Evolutionary conservation across 1,140 invertebrate genomes (phyloP).

Genomic region (Maconellicoccus hirsutus): DNA sequence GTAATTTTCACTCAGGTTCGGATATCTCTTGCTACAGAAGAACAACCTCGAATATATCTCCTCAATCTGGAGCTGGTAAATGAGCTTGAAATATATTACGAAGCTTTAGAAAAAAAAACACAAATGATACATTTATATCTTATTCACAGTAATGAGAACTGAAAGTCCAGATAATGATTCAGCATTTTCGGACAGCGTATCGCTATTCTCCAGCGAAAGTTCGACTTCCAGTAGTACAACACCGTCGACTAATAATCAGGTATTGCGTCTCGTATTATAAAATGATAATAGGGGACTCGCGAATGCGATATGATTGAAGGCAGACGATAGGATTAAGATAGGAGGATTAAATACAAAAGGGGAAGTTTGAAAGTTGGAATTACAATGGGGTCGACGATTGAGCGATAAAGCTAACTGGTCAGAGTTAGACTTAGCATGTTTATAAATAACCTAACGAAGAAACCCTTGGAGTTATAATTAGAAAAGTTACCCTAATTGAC

Average conservation of each 20-base stretch:
- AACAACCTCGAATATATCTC: slow-evolving; percentile 4
- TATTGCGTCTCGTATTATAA: neutral
- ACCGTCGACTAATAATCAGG: slow-evolving; percentile 29
- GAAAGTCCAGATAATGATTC: slow-evolving; percentile 94
- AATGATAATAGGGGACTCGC: too few species aligned
- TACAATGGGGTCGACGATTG: neutral
- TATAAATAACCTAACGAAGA: neutral
- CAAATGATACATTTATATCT: neutral
- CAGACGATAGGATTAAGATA: neutral
- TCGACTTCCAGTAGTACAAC: slow-evolving; percentile 71
- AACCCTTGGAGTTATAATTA: neutral
- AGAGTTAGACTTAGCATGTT: neutral
- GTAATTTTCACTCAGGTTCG: neutral
- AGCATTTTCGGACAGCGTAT: slow-evolving; percentile 91
- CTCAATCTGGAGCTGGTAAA: neutral
- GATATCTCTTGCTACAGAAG: slow-evolving; percentile 12
- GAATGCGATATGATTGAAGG: too few species aligned
- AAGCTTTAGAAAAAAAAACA: neutral
- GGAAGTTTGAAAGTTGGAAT: neutral
- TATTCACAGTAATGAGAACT: slow-evolving; percentile 48
- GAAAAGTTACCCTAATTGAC: neutral
- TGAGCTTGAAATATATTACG: neutral
- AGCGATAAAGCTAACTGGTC: neutral
- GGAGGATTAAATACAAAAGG: neutral
- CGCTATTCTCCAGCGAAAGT: slow-evolving; percentile 78